Evolutionary conservation across 35 echinoderm and acorn worm species (phyloP).

Genomic region (Lytechinus pictus): DNA sequence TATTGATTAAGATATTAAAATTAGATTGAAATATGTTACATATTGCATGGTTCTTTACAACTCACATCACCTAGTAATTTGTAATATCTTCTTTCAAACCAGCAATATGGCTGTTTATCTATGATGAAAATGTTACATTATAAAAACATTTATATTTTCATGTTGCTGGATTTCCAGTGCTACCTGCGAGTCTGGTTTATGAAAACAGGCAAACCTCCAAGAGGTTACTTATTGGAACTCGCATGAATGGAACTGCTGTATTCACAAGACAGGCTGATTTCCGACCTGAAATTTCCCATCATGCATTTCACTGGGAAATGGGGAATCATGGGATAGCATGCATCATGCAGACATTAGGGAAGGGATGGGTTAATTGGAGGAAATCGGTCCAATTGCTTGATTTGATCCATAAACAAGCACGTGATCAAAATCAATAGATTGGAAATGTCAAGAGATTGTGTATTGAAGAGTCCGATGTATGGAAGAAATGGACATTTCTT

Average conservation of each 20-base stretch:
- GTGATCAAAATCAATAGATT: neutral
- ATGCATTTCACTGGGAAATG: neutral
- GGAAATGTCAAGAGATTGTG: constrained; percentile 11
- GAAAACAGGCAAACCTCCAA: too few relatives aligned
- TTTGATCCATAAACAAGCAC: constrained; percentile 11
- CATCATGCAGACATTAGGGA: neutral
- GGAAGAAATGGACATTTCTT: neutral
- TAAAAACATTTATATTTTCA: neutral
- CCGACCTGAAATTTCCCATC: neutral
- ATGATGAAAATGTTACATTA: too few relatives aligned
- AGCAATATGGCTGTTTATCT: too few relatives aligned
- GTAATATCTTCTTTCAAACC: too few relatives aligned
- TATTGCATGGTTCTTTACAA: too few relatives aligned
- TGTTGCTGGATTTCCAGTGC: neutral
- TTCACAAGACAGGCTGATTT: neutral
- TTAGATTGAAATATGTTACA: too few relatives aligned
- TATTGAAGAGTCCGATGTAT: neutral
- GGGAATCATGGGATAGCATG: neutral
- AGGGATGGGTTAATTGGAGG: neutral
- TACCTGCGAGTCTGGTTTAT: neutral
- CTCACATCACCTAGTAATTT: too few relatives aligned
- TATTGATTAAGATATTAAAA: too few relatives aligned
- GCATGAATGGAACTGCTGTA: neutral
- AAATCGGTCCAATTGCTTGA: neutral
- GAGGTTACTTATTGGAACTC: neutral